Percentiles rank a stretch among this genome's conserved stretches.
These are phyloP conservation scores for Tragelaphus buxtoni DNA, from an alignment of 2,113 vertebrate species.

Conservation along the genomic window DNA sequence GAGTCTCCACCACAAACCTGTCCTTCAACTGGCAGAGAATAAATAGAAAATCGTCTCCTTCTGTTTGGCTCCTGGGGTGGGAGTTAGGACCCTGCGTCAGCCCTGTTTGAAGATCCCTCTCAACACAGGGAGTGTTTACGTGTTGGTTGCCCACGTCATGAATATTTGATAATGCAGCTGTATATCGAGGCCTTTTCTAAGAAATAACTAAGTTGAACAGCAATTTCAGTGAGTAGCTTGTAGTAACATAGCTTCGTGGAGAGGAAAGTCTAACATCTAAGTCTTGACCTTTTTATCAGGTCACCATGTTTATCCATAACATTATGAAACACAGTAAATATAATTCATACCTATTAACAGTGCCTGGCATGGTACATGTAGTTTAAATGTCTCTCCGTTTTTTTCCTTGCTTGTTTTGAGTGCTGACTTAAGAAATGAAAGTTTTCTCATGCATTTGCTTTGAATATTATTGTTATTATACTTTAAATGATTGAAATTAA, in stretches of 20 bases:
- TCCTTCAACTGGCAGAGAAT: not conserved
- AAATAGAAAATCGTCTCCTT: no score
- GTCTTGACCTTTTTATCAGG: not conserved
- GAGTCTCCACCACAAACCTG: no score
- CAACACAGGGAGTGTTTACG: not conserved
- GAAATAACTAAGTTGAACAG: not conserved
- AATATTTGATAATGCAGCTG: not conserved
- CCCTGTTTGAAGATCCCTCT: not conserved
- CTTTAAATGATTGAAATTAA: slow-evolving; percentile 7
- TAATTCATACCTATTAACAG: not conserved
- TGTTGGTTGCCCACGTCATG: not conserved
- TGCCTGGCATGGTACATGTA: rapidly evolving
- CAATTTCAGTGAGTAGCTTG: not conserved
- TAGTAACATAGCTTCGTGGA: not conserved
- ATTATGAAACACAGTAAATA: not conserved
- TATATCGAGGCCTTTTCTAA: not conserved
- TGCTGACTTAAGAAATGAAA: not conserved
- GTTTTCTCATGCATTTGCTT: not conserved
- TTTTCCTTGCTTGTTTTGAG: not conserved
- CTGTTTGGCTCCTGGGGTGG: not conserved
- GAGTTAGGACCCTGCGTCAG: not conserved
- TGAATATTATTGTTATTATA: not conserved
- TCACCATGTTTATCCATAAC: not conserved
- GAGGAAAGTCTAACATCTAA: not conserved
- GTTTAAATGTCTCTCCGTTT: not conserved